Conservation (phyloP, 1,140 invertebrate genomes). For the Zaprionus inermis region DNA sequence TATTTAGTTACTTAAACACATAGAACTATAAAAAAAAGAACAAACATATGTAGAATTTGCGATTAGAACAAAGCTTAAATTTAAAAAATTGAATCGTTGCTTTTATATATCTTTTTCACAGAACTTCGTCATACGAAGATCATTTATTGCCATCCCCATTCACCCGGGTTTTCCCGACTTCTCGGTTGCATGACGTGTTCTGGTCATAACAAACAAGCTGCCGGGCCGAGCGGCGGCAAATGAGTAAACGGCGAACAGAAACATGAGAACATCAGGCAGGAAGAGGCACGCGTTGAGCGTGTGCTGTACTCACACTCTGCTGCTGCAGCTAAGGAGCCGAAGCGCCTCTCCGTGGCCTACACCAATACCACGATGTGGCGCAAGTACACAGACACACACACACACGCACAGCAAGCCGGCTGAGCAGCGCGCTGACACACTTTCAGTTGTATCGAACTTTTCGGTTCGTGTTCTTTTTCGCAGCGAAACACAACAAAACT, state of each 20-base stretch:
- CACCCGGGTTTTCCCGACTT: background rate
- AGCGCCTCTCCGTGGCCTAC: conserved; percentile 40
- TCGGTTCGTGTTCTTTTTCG: conserved; percentile 30
- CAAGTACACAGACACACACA: conserved; percentile 31
- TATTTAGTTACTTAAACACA: too few species aligned
- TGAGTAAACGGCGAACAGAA: conserved; percentile 29
- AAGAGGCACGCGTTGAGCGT: conserved; percentile 23
- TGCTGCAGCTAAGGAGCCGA: conserved; percentile 37
- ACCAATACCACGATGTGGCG: conserved; percentile 18
- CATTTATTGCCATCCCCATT: background rate
- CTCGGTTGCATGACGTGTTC: background rate
- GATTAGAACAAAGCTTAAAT: too few species aligned
- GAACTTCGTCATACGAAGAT: background rate
- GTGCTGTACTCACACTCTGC: conserved; percentile 50
- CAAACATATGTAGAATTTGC: too few species aligned
- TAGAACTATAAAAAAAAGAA: too few species aligned
- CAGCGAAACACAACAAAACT: conserved; percentile 53
- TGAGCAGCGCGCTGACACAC: conserved; percentile 56
- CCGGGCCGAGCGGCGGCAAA: conserved; percentile 28
- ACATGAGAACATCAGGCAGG: too few species aligned
- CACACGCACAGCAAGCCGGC: conserved; percentile 31
- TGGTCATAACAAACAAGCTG: conserved; percentile 36
- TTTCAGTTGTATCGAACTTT: conserved; percentile 70
- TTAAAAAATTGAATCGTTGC: too few species aligned
- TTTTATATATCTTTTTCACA: background rate